Evolutionary conservation across 2,888 invertebrate genomes (phyloP).

Genomic region (Anorthoa munda): DNA sequence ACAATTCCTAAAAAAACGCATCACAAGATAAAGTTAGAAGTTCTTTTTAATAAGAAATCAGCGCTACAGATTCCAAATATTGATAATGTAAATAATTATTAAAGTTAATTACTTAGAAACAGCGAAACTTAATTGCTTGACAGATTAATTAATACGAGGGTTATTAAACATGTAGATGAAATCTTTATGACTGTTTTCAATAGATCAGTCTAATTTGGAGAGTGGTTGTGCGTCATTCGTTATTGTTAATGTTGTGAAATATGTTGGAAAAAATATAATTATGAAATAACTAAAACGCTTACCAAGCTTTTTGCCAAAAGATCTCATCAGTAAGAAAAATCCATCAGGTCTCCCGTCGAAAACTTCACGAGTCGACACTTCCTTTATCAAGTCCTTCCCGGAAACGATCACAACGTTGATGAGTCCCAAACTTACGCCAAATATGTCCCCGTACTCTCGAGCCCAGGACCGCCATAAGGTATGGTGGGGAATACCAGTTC

Average conservation of each 20-base stretch:
- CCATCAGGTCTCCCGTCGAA: constrained; percentile 94
- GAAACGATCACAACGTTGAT: constrained; percentile 92
- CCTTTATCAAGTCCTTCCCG: constrained; percentile 91
- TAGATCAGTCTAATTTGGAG: neutral
- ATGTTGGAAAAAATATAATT: neutral
- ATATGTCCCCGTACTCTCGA: constrained; percentile 91
- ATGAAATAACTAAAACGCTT: constrained; percentile 60
- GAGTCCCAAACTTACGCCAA: constrained; percentile 92
- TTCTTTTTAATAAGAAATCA: neutral
- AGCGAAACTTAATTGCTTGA: neutral
- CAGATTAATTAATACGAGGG: neutral
- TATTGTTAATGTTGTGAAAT: constrained; percentile 15
- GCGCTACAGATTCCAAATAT: neutral
- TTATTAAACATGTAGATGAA: neutral
- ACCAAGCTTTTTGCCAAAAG: constrained; percentile 93
- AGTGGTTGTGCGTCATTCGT: neutral
- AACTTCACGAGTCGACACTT: constrained; percentile 92
- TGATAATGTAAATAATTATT: neutral
- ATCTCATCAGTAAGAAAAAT: constrained; percentile 93
- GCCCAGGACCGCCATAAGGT: constrained; percentile 92
- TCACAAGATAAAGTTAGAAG: too few relatives aligned
- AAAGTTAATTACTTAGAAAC: neutral
- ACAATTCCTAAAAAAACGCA: constrained; percentile 90
- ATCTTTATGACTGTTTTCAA: neutral
- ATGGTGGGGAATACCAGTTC: constrained; percentile 86